Base-by-base conservation (phyloP, 2,888 invertebrate species). In the Dryococelus australis region DNA sequence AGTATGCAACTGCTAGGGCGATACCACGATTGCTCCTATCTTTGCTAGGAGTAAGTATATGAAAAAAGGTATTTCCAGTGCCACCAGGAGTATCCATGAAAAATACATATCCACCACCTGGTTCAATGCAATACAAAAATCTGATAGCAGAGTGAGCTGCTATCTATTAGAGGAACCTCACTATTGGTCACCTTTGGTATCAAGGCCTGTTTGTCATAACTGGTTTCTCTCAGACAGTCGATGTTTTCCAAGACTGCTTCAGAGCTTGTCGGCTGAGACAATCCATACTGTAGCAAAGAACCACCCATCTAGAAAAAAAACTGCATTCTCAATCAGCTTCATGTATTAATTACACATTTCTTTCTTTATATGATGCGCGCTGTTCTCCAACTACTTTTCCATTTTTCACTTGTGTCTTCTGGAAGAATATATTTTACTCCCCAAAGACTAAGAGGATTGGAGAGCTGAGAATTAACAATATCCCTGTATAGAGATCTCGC, bases 51-150 rank as follows among this genome's bases (percentile, higher is more conserved):
- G 65, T 35, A 89, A 88, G 20, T 89, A 90, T 83, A 90, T 89
- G 26, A 91, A 85, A 86, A 89, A 91, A 85, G 90, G 90, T 92
- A 53, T 86, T 87, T 20, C 86, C 86, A 24, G 83, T 87, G 8
- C 91, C 91, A 53, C 91, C 91, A 35, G 91, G 91, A 28, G 90
- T 90, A 90, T 92, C 91, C 24, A 91, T 43, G 88, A 92, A 87
- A 35, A 86, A 80, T 12, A 87, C 28, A 16, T 35, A 3, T 10
- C 90, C 80, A 53, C 20, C n/a, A n/a, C 43, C 85, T 26, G 81
- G 79, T 43, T 53, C 53, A 24, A 79, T 35, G 20, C 16, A 16
- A 4, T 9, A 2, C n/a, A 86, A 24, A 24, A 85, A 81, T 80
- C 26, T 88, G 8, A 78, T 43, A 1, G 9, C 65, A 43, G 27